Evolutionary conservation across 1,140 invertebrate species (phyloP), one percentile per base, ranked within the genome.

Genomic region (Manduca sexta): DNA sequence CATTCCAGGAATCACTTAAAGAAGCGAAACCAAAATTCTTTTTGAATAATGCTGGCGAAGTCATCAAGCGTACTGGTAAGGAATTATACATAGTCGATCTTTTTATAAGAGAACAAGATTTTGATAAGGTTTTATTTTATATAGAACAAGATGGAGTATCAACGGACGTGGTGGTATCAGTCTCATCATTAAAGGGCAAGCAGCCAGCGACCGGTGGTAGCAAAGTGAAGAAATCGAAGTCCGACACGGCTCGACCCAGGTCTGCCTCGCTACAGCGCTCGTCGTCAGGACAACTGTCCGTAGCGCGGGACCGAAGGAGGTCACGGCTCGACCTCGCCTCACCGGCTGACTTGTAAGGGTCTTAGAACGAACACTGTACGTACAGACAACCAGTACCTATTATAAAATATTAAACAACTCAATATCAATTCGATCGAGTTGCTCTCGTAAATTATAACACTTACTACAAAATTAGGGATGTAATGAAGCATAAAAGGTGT

Each of bases 211-310:
- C 63, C 5, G 86, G 84, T 6, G 82, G 78, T 34, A 83, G 72
- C 56, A 86, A 86, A 39, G 82, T 77, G 30, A 87, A 87, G 64
- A 87, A 86, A 55, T 82, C 84, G 18, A 86, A 86, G 55, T 75
- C 86, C 6, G 86, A 86, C 30, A 61, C 73, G 11, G 60, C 74
- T 0, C 64, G 76, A 4, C 69, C 79, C n/a, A 60, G 82, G 0
- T 83, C 82, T 1, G 59, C 76, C 0, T 85, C 82, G 2, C 54
- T 86, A 15, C 81, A 85, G 52, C 68, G 81, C 8, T 86, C 84
- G 0, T 69, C 82, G 2, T 87, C 86, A 6, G 81, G 75, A 18
- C 83, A 86, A 39, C 53, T 82, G 40, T 71, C 75, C 6, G 65
- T 63, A 4, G 53, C 69, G 21, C 43, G 70, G 10, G 79, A 82